Evolutionary conservation across 2,888 invertebrate genomes (phyloP).

Genomic region (Epirrita christyi): DNA sequence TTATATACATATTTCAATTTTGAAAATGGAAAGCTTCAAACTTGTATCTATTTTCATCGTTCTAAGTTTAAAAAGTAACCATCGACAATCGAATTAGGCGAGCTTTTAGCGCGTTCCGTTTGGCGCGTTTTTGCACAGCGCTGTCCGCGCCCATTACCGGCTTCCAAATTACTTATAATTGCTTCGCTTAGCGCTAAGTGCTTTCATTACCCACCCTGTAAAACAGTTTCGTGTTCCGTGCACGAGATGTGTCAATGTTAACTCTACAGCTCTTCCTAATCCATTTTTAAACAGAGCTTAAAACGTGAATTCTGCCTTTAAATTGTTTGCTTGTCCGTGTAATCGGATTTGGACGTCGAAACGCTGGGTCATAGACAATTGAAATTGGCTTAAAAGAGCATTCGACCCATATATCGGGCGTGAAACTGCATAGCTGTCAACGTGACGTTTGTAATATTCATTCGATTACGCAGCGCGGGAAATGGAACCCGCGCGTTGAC

Average conservation of each 20-base stretch:
- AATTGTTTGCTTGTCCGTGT: constrained; percentile 31
- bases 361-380: constrained; percentile 56
- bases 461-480: constrained; percentile 77
- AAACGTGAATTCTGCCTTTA: constrained; percentile 31
- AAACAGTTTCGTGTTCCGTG: constrained; percentile 59
- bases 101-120: constrained; percentile 82
- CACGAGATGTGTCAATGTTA: constrained; percentile 64
- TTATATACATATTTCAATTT: background rate
- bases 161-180: constrained; percentile 83
- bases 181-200: constrained; percentile 84
- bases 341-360: constrained; percentile 40
- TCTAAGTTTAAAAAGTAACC: constrained; percentile 73
- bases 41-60: constrained; percentile 50
- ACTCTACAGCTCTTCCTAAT: constrained; percentile 53
- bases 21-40: constrained; percentile 39
- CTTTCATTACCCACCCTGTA: constrained; percentile 77
- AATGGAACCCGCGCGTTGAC: constrained; percentile 74
- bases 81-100: constrained; percentile 81
- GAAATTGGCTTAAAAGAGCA: constrained; percentile 71
- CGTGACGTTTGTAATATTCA: constrained; percentile 82
- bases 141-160: constrained; percentile 81
- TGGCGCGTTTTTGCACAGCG: constrained; percentile 82
- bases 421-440: constrained; percentile 72
- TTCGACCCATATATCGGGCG: constrained; percentile 69
- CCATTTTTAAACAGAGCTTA: constrained; percentile 50